Evolutionary conservation across 2,888 invertebrate species (phyloP).

Genomic region (Aelia acuminata): DNA sequence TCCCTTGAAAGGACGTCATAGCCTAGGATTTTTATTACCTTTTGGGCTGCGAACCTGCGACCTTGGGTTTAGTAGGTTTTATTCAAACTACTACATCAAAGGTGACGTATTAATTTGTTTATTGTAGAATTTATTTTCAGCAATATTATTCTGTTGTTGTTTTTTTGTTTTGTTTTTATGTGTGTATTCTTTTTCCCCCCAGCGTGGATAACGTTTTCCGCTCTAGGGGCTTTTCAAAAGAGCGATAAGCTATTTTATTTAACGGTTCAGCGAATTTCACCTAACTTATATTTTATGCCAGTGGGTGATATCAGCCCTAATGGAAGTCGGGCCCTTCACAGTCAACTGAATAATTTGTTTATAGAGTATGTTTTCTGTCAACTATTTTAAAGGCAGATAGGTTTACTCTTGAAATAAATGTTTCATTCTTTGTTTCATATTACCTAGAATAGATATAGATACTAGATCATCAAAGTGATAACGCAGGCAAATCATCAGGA

Average conservation of each 20-base stretch:
- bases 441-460: neutral
- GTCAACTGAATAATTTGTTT: neutral
- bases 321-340: neutral
- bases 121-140: no score
- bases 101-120: no score
- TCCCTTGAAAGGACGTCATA: no score
- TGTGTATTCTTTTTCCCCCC: no score
- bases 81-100: no score
- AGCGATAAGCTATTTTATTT: neutral
- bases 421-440: neutral
- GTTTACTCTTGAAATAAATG: neutral
- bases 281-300: neutral
- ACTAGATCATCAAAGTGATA: no score
- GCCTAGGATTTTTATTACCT: no score
- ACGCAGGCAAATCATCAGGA: no score
- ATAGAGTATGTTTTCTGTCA: neutral
- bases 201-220: neutral
- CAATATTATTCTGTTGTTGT: no score
- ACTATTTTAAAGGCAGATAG: neutral
- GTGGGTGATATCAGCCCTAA: neutral
- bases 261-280: neutral
- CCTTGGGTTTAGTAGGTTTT: no score
- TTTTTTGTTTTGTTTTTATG: no score
- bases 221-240: neutral
- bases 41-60: no score